Base-by-base conservation (phyloP, 1,140 invertebrate species). In the Hycleus cichorii region DNA sequence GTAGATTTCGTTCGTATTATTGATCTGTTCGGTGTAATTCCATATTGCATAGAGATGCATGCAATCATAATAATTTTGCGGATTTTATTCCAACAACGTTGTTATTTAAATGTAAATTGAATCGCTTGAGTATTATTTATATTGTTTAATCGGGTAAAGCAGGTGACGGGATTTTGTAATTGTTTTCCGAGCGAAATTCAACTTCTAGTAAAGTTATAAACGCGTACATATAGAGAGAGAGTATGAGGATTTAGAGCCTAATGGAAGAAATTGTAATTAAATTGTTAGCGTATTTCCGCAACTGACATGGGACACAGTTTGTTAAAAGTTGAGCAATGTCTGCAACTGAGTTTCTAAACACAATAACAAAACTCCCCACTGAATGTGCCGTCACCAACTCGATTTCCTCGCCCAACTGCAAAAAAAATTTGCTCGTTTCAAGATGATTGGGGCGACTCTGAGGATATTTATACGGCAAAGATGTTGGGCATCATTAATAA, bases 241-340 rank as follows among this genome's bases (percentile, higher is more conserved):
- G 4, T 32, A 32, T 32, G 32, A 5, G 32, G 32, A 32, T 32
- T 32, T 32, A 32, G 2, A 32, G 32, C 7, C 32, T 46, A 54
- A 54, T 51, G 43, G 53, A 52, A 54, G 46, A 59, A 59, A 55
- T 40, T 49, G 51, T 59, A 59, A 59, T 59, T 59, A 54, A 48
- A 59, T 59, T 59, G 50, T 59, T 48, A 47, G 46, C 47, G 32
- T 59, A 50, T 59, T 59, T 55, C 58, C 51, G 51, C 50, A 54
- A 59, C 54, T 59, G 50, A 59, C 58, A 53, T 50, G 32, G 58
- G 56, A 57, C 43, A 47, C 48, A 39, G 39, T 48, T 59, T 54
- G 58, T 58, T 58, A 52, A 45, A 26, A 58, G 57, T 58, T 58
- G 57, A 24, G 48, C 46, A 46, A 53, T 46, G 51, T 53, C 51